Evolutionary conservation across 2,797 vertebrate genomes (phyloP).

Genomic region (Hybognathus amarus): DNA sequence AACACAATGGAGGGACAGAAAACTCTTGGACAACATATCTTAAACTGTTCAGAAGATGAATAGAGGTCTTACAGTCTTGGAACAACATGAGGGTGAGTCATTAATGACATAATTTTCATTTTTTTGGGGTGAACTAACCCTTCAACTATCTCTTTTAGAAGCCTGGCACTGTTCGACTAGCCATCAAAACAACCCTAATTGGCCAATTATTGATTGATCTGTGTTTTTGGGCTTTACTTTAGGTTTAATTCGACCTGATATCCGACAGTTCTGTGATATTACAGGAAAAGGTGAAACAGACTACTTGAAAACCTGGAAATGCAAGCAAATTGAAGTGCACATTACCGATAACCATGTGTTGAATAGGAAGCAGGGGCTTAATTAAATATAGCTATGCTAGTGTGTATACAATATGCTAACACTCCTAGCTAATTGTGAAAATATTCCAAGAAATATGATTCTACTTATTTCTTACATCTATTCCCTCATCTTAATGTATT

Average conservation of each 20-base stretch:
- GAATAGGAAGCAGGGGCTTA: not conserved
- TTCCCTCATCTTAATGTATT: constrained; percentile 8
- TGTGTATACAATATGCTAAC: constrained; percentile 22
- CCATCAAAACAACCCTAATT: not conserved
- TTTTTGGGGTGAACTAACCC: too few relatives aligned
- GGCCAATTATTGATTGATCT: not conserved
- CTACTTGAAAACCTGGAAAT: constrained; percentile 30
- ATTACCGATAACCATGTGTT: not conserved
- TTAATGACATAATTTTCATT: too few relatives aligned
- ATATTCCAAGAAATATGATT: constrained; percentile 5
- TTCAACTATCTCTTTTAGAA: not conserved
- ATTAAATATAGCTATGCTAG: constrained; percentile 4
- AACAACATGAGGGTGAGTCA: too few relatives aligned
- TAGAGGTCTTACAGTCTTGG: too few relatives aligned
- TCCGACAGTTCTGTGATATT: not conserved
- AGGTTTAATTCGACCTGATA: not conserved
- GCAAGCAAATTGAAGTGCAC: not conserved
- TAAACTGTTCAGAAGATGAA: too few relatives aligned
- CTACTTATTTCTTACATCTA: not conserved
- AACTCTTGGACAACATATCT: too few relatives aligned
- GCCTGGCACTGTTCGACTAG: not conserved
- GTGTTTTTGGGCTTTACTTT: not conserved
- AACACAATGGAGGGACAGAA: too few relatives aligned
- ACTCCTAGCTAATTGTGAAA: not conserved
- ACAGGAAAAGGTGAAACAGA: not conserved